These are phyloP conservation scores for Acleris laterana DNA, from an alignment of 2,888 invertebrate species.

Conservation along the genomic window DNA sequence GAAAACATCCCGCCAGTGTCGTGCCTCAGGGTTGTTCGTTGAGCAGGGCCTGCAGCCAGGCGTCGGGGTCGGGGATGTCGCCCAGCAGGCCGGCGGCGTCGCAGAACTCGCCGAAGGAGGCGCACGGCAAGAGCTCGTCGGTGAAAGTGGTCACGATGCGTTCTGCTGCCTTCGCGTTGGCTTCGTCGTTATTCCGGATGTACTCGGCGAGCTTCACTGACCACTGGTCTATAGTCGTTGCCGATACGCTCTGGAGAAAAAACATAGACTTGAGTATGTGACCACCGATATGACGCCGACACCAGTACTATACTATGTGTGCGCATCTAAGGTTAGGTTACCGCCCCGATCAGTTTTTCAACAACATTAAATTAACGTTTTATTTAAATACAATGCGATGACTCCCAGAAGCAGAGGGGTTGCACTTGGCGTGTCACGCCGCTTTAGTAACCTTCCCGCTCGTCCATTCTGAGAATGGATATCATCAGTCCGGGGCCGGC, in stretches of 20 bases:
- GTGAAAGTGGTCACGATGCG: slow-evolving; percentile 91
- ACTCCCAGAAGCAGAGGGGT: too few relatives aligned
- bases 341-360: too few relatives aligned
- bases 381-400: too few relatives aligned
- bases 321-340: too few relatives aligned
- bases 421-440: too few relatives aligned
- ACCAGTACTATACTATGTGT: too few relatives aligned
- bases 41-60: slow-evolving; percentile 62
- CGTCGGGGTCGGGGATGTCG: slow-evolving; percentile 87
- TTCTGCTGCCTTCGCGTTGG: slow-evolving; percentile 94
- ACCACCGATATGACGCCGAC: too few relatives aligned
- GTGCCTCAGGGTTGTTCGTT: slow-evolving; percentile 67
- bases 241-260: slow-evolving; percentile 86
- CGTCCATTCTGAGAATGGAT: too few relatives aligned
- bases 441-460: too few relatives aligned
- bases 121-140: slow-evolving; percentile 95
- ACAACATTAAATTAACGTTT: too few relatives aligned
- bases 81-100: slow-evolving; percentile 94
- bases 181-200: slow-evolving; percentile 96
- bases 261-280: too few relatives aligned
- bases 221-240: slow-evolving; percentile 93
- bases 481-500: too few relatives aligned
- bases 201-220: slow-evolving; percentile 95
- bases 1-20: not conserved
- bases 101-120: slow-evolving; percentile 95